phyloP scores from a whole-genome alignment of 2,797 vertebrate genomes.

The Garrulus glandarius region DNA sequence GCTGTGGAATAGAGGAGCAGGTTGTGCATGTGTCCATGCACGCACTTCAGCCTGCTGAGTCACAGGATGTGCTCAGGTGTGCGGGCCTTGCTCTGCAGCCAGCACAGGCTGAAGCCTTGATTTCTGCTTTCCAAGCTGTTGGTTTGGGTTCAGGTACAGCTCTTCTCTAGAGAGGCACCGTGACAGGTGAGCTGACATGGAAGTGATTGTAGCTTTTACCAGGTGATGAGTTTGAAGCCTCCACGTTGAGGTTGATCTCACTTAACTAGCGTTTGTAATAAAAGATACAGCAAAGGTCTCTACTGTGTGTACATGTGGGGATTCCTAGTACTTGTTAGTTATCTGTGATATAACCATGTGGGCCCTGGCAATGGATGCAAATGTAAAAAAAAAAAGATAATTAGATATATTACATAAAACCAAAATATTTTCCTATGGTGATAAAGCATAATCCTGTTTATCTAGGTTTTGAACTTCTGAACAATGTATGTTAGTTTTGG shows the following conservation, averaged over 20 bases:
- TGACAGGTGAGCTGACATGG: not conserved
- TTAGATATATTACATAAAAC: not conserved
- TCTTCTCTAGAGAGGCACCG: not conserved
- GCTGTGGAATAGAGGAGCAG: not conserved
- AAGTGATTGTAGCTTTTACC: not conserved
- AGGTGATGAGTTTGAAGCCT: not conserved
- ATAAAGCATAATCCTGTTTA: not conserved
- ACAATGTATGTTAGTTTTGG: not conserved
- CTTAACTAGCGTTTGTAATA: not conserved
- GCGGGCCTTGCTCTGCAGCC: not conserved
- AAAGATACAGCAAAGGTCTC: not conserved
- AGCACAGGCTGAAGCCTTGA: not conserved
- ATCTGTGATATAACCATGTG: not conserved
- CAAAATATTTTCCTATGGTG: not conserved
- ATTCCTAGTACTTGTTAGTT: not conserved
- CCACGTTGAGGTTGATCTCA: not conserved
- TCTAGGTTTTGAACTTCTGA: not conserved
- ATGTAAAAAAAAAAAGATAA: not conserved
- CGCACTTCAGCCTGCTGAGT: not conserved
- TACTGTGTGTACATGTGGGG: not conserved
- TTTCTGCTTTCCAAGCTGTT: not conserved
- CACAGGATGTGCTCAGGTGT: not conserved
- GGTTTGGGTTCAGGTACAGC: not conserved
- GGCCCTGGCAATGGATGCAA: not conserved
- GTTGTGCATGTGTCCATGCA: not conserved